phyloP scores from a whole-genome alignment of 1,140 invertebrate species.

The Heliconius nattereri region DNA sequence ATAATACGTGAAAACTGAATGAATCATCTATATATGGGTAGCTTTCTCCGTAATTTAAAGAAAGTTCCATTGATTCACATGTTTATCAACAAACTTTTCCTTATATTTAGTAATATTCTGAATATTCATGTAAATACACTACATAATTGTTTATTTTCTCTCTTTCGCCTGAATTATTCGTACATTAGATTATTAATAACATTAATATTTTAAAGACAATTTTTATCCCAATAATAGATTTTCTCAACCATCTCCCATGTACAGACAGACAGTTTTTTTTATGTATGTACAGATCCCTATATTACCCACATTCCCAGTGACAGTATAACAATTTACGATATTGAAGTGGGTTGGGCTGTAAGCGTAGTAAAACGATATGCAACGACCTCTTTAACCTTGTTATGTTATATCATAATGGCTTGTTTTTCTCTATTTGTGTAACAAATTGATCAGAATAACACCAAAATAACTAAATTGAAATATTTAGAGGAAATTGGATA shows the following conservation, averaged over 20 bases:
- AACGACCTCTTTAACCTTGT: constrained; percentile 7
- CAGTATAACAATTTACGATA: neutral
- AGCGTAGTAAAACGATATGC: constrained; percentile 1
- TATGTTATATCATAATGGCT: neutral
- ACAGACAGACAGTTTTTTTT: neutral
- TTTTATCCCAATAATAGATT: too few relatives aligned
- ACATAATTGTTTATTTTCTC: too few relatives aligned
- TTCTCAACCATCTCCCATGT: too few relatives aligned
- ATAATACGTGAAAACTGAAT: neutral
- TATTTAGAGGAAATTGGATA: neutral
- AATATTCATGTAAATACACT: too few relatives aligned
- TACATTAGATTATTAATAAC: too few relatives aligned
- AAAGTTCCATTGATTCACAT: neutral
- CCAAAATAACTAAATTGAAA: neutral
- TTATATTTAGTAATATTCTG: neutral
- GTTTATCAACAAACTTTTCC: neutral
- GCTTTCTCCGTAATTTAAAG: neutral
- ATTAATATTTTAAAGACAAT: too few relatives aligned
- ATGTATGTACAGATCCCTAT: neutral
- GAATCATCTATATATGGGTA: neutral
- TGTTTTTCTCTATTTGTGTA: neutral
- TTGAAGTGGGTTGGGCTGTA: constrained; percentile 6
- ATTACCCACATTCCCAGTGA: neutral
- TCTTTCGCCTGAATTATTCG: too few relatives aligned
- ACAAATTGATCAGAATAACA: neutral